These are phyloP conservation scores for Polyodon spathula DNA, from an alignment of 2,113 vertebrate species.

Conservation along the genomic window DNA sequence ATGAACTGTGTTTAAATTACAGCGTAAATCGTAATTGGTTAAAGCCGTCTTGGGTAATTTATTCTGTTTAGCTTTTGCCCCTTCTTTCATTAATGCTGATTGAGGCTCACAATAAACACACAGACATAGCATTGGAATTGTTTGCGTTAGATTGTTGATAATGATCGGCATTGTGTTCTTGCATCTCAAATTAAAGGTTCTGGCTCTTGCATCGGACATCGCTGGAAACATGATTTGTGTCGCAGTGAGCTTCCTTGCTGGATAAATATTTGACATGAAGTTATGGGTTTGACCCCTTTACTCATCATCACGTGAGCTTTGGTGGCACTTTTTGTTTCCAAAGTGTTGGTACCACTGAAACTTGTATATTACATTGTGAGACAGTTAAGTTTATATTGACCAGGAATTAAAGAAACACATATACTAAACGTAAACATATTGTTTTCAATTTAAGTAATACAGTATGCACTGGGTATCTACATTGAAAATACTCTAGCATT, in stretches of 20 bases:
- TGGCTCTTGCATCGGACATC: conserved; percentile 37
- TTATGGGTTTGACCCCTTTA: conserved; percentile 9
- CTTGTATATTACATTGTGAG: no score
- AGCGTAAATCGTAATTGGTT: no score
- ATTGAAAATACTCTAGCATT: no score
- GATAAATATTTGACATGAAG: conserved; percentile 34
- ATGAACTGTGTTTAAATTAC: no score
- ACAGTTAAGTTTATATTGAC: no score
- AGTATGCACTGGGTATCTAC: no score
- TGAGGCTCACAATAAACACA: conserved; percentile 41
- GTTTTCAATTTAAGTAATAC: no score
- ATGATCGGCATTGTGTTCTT: conserved; percentile 41
- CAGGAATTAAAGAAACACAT: no score
- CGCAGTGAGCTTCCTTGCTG: conserved; percentile 26
- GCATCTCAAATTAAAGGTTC: conserved; percentile 41
- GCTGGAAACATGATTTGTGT: conserved; percentile 1
- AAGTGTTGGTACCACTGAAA: conserved; percentile 8
- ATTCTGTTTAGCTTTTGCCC: conserved; percentile 23
- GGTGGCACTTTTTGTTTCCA: conserved; percentile 18
- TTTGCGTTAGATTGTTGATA: conserved; percentile 24
- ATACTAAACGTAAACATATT: no score
- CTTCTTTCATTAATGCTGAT: conserved; percentile 37
- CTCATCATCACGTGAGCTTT: conserved; percentile 35
- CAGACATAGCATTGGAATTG: conserved; percentile 33
- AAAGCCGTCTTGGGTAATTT: no score